These are phyloP conservation scores for Gambelia wislizenii DNA, from an alignment of 2,797 vertebrate genomes.

Conservation along the genomic window DNA sequence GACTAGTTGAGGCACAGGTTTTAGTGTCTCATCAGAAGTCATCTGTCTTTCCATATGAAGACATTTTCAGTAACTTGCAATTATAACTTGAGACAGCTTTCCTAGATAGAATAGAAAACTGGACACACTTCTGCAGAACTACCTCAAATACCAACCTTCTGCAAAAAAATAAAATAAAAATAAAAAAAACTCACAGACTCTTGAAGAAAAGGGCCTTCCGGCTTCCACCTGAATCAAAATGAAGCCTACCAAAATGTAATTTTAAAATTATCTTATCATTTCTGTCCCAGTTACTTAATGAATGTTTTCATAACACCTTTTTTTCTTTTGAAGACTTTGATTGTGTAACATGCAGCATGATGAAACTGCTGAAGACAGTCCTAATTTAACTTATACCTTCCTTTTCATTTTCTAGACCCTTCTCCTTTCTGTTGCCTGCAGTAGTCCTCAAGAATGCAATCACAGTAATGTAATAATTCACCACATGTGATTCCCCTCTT, in stretches of 20 bases:
- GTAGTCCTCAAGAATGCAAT: background rate
- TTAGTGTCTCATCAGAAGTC: background rate
- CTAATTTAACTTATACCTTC: background rate
- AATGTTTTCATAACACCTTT: conserved; percentile 14
- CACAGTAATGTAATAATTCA: conserved; percentile 13
- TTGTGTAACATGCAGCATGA: background rate
- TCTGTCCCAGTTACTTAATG: background rate
- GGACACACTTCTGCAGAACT: background rate
- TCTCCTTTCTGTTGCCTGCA: background rate
- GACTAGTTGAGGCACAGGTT: background rate
- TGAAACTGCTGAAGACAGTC: background rate
- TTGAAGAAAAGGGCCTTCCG: background rate
- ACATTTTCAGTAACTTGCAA: background rate
- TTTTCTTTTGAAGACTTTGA: conserved; percentile 10
- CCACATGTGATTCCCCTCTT: too few relatives aligned
- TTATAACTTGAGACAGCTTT: background rate
- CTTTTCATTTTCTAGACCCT: conserved; percentile 13
- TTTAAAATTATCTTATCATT: conserved; percentile 17
- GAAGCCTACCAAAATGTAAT: background rate
- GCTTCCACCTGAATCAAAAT: background rate
- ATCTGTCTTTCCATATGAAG: background rate
- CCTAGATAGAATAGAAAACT: background rate
- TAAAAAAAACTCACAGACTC: background rate
- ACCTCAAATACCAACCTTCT: background rate
- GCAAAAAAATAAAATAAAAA: too few relatives aligned